Evolutionary conservation across 2,888 invertebrate genomes (phyloP), one percentile per base, ranked within the genome.

Genomic region (Isoperla grammatica): DNA sequence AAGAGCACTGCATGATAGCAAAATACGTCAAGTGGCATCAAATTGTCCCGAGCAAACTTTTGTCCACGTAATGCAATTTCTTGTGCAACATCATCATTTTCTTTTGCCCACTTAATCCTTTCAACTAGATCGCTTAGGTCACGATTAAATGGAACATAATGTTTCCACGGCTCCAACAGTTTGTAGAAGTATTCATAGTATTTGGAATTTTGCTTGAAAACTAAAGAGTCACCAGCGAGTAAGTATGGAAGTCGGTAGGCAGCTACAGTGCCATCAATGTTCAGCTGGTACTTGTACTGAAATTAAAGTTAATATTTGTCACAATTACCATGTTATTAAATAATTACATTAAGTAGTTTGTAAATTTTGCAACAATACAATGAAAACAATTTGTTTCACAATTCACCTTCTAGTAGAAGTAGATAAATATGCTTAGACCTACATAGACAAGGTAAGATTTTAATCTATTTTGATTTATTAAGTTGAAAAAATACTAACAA

Each of bases 111-210:
- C 22, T 78, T 76, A 63, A 97, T 76, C 73, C 85, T 85, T 22
- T 89, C 84, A 2, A 88, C 76, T 48, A 97, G 77, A 77, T 97
- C 86, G 8, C 87, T 85, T 17, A 97, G 77, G 74, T 96, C 87
- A 48, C 80, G 75, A 68, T 87, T 84, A 39, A 96, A 78, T 6
- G 95, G 89, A 57, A 97, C 77, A 73, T 85, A 98, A 75, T 98
- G 96, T 67, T 82, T 77, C 75, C 84, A 84, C 1, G 92, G 85
- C 59, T 78, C 71, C 11, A 96, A 74, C 66, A 87, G 80, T 40
- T 80, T 75, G 71, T 98, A 98, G 75, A 95, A 98, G 77, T 92
- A 90, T 78, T 98, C 97, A 73, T 94, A 92, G 75, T 91, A 97
- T n/a, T 84, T 82, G 0, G 97, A 97, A 22, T 90, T 85, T 75